A percentile compares a stretch with the other conserved stretches of the same genome.
phyloP scores from a whole-genome alignment of 2,113 vertebrate species.

The Ptyas mucosa region DNA sequence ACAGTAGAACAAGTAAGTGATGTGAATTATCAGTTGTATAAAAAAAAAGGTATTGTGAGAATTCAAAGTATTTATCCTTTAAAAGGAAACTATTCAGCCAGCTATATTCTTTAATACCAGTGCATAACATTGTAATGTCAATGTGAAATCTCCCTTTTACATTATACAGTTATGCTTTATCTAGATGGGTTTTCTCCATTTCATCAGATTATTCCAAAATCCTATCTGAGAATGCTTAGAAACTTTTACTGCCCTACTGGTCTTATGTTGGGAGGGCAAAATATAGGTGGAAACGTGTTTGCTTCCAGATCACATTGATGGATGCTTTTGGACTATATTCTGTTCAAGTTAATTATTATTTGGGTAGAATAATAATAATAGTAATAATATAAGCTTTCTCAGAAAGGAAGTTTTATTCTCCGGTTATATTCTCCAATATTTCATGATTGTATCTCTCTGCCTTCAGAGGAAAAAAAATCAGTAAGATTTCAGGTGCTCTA shows the following conservation, averaged over 20 bases:
- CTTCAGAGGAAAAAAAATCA: neutral
- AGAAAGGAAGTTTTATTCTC: neutral
- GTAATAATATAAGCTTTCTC: neutral
- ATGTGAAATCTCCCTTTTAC: neutral
- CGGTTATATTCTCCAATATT: neutral
- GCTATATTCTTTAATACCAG: neutral
- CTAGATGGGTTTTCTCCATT: neutral
- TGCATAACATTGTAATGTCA: neutral
- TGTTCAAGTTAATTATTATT: neutral
- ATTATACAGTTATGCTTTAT: neutral
- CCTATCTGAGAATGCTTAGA: neutral
- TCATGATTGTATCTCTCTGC: neutral
- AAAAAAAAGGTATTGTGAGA: neutral
- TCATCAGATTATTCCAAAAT: neutral
- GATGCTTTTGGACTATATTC: neutral
- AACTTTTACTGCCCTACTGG: neutral
- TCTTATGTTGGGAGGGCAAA: neutral
- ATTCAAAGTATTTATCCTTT: neutral
- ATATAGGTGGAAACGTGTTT: neutral
- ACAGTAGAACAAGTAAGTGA: conserved; percentile 89
- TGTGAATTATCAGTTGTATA: neutral
- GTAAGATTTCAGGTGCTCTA: neutral
- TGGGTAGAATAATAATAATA: neutral
- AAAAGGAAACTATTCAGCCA: neutral
- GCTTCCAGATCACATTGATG: neutral